Evolutionary conservation across 2,888 invertebrate genomes (phyloP), one percentile per base, ranked within the genome.

Genomic region (Toxonevra muliebris): DNA sequence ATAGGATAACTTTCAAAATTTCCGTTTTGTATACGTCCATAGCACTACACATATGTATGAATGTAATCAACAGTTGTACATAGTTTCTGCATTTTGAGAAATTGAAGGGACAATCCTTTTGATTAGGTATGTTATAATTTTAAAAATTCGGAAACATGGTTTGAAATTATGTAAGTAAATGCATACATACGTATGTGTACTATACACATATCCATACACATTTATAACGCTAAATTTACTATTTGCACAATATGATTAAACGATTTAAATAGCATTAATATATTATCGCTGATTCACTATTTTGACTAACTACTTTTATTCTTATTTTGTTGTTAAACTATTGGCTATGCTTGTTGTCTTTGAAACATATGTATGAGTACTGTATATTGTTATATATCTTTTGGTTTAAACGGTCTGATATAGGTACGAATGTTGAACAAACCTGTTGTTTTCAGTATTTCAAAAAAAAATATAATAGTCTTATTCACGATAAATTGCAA

Each of bases 321-420:
- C 17, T 65, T 65, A 54, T 68, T 48, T 41, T 55, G 58, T 54
- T 63, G 60, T 30, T 66, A 55, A 61, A 55, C 40, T 60, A 52
- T 66, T 61, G 55, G 58, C 43, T 58, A 48, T 15, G 52, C 57
- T 65, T 58, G 58, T 41, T 58, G 57, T 59, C 50, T 41, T 58
- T 13, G 40, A 57, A 41, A 50, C 52, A 52, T 52, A 45, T 61
- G 50, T 52, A 45, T 61, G 50, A 52, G 19, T 20, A 54, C 55
- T 63, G 53, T 54, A 13, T 55, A 43, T 55, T 45, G 55, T 54
- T 60, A 60, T 60, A 4, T 45, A 19, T 59, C 42, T 17, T 43
- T 59, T 17, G n/a, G 1, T 50, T 12, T 13, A 50, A 50, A 50
- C 12, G 9, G n/a, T 12, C 17, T 50, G n/a, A 17, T 50, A 13